Percentiles rank a stretch among this genome's conserved stretches.
phyloP scores from a whole-genome alignment of 2,888 invertebrate genomes.

The Drosophila gaucha region DNA sequence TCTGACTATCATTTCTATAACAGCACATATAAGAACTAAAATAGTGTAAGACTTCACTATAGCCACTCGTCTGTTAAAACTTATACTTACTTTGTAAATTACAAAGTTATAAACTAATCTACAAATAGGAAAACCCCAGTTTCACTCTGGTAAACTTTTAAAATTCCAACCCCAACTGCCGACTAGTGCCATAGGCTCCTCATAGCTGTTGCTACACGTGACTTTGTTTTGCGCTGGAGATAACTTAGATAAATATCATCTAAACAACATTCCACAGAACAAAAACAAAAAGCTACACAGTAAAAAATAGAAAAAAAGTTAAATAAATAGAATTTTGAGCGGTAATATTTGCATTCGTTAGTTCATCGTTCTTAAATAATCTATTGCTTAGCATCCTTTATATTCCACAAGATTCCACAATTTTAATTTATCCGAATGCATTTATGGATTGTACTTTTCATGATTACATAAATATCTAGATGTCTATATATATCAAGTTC shows the following conservation, averaged over 20 bases:
- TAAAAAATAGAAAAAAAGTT: background rate
- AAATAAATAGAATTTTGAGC: background rate
- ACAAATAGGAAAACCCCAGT: background rate
- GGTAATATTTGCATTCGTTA: conserved; percentile 4
- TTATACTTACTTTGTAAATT: background rate
- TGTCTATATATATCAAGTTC: no score
- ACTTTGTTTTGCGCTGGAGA: conserved; percentile 7
- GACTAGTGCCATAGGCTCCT: background rate
- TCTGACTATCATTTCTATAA: no score
- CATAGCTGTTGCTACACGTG: conserved; percentile 7
- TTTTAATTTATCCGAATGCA: no score
- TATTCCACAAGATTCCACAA: background rate
- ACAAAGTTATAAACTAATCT: background rate
- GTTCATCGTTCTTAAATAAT: background rate
- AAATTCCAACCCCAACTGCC: background rate
- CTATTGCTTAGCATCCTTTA: background rate
- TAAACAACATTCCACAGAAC: conserved; percentile 5
- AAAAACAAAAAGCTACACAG: background rate
- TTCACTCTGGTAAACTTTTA: background rate
- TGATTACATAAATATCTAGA: no score
- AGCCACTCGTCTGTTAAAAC: no score
- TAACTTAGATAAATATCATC: conserved; percentile 12
- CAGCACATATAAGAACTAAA: no score
- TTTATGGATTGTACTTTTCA: background rate
- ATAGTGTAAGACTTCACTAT: no score